Conservation (phyloP, 2,888 invertebrate genomes). For the Perizoma affinitatum region DNA sequence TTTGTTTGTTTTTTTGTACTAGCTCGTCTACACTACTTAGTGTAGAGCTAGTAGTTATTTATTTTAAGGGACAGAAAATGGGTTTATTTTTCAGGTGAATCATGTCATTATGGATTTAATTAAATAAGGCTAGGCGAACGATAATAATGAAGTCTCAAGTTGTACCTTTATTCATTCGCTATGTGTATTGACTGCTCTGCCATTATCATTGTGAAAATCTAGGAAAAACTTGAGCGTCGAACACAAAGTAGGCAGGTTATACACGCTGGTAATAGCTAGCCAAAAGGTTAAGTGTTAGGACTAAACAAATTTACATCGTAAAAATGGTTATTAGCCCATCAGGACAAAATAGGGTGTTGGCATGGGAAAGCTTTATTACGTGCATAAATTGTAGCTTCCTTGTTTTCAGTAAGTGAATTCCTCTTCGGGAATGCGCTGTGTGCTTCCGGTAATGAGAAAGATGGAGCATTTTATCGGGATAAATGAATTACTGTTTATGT, state of each 20-base stretch:
- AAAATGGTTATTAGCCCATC: conserved; percentile 56
- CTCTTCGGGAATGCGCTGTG: conserved; percentile 24
- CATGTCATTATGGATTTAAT: too few relatives aligned
- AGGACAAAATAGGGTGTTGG: conserved; percentile 46
- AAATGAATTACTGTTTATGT: not conserved
- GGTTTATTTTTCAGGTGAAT: too few relatives aligned
- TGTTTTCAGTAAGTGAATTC: conserved; percentile 38
- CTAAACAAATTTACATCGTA: conserved; percentile 59
- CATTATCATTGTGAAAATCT: too few relatives aligned
- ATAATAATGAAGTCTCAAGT: too few relatives aligned
- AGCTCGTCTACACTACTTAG: too few relatives aligned
- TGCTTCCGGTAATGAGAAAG: conserved; percentile 2
- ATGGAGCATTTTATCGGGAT: not conserved
- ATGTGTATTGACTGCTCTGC: too few relatives aligned
- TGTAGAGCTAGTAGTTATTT: too few relatives aligned
- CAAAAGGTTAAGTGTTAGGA: conserved; percentile 49
- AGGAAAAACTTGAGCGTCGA: conserved; percentile 6
- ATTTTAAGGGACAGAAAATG: too few relatives aligned
- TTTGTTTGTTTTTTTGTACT: too few relatives aligned
- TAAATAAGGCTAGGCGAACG: too few relatives aligned
- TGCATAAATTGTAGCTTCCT: conserved; percentile 47
- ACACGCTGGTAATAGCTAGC: conserved; percentile 13
- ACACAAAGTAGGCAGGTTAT: conserved; percentile 8
- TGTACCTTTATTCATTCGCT: too few relatives aligned
- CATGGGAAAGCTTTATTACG: conserved; percentile 47